phyloP scores from a whole-genome alignment of 2,888 invertebrate species.

The Zhuqinia jingwanae region DNA sequence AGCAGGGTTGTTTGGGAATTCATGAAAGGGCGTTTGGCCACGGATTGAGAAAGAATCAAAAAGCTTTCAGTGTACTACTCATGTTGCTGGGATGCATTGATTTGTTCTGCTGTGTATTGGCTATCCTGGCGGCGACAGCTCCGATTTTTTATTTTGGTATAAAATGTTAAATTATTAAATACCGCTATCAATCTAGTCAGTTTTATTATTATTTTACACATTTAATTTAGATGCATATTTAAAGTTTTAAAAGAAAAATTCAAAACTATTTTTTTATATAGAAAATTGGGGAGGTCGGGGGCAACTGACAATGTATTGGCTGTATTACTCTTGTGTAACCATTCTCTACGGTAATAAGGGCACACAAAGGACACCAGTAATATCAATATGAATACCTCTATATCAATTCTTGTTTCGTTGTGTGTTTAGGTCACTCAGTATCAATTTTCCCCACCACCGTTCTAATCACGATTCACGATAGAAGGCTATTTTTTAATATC shows the following conservation, averaged over 20 bases:
- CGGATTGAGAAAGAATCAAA: no score
- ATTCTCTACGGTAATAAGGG: background rate
- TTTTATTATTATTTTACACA: background rate
- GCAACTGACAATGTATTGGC: background rate
- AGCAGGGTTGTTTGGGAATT: background rate
- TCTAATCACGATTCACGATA: background rate
- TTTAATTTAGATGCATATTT: background rate
- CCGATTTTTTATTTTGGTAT: background rate
- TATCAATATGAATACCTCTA: background rate
- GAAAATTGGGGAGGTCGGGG: background rate
- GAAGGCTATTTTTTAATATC: background rate
- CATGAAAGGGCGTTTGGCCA: background rate
- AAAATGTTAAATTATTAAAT: no score
- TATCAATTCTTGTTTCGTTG: background rate
- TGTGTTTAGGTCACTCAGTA: background rate
- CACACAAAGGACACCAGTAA: background rate
- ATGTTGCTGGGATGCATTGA: background rate
- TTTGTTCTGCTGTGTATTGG: background rate
- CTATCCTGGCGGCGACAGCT: background rate
- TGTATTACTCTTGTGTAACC: background rate
- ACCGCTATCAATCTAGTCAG: no score
- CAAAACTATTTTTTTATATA: background rate
- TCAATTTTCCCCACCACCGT: background rate
- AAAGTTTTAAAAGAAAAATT: background rate
- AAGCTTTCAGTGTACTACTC: background rate